Conservation (phyloP, 2,113 vertebrate genomes). For the Neogale vison region DNA sequence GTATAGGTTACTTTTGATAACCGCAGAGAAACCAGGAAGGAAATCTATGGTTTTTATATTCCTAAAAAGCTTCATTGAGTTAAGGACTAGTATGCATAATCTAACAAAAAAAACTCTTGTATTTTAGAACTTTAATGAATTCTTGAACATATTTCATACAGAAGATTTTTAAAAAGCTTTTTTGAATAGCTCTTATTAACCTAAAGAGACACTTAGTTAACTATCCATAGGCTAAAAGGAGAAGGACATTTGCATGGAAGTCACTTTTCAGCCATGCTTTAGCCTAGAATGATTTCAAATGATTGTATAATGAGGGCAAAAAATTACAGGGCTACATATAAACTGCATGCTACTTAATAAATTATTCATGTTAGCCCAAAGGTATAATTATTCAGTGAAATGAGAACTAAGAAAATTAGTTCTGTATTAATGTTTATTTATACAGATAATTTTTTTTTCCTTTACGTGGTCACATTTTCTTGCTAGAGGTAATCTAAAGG, state of each 20-base stretch:
- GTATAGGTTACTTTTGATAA: background rate
- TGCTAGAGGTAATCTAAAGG: constrained; percentile 27
- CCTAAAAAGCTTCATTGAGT: constrained; percentile 77
- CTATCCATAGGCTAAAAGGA: constrained; percentile 75
- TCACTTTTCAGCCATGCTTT: constrained; percentile 88
- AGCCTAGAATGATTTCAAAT: constrained; percentile 89
- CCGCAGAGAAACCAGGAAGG: background rate
- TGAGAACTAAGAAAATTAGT: constrained; percentile 95
- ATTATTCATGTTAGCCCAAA: constrained; percentile 95
- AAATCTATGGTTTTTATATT: constrained; percentile 49
- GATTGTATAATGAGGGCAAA: constrained; percentile 91
- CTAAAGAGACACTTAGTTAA: constrained; percentile 76
- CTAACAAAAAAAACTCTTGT: constrained; percentile 78
- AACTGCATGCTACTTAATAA: constrained; percentile 91
- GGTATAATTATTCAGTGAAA: constrained; percentile 95
- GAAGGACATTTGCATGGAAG: constrained; percentile 90
- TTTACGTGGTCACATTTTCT: constrained; percentile 63
- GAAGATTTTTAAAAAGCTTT: constrained; percentile 79
- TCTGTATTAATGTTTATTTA: constrained; percentile 96
- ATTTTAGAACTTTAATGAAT: constrained; percentile 84
- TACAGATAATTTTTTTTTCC: constrained; percentile 81
- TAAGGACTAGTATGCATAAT: constrained; percentile 77
- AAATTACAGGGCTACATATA: constrained; percentile 91
- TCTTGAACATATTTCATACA: constrained; percentile 80
- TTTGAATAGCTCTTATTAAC: constrained; percentile 83